Evolutionary conservation across 2,888 invertebrate genomes (phyloP), one percentile per base, ranked within the genome.

Genomic region (Cryptophagus acutangulus): DNA sequence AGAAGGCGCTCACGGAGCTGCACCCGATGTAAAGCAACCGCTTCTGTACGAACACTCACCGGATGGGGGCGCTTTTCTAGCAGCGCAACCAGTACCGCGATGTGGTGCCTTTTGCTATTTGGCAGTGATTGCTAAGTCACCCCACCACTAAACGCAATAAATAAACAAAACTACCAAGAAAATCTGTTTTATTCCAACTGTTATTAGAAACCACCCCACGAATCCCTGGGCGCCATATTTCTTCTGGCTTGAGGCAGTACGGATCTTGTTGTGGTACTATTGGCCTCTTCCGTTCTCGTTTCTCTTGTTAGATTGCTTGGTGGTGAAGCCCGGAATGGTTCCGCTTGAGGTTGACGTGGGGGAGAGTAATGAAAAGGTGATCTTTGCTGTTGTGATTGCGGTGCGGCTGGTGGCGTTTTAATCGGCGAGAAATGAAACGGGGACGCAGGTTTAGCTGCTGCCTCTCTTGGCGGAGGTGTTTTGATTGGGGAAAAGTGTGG

Each of bases 21-120:
- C 51, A 39, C 49, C 51, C 41, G 40, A 46, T 2, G 55, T 46
- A 24, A 36, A 47, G 20, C 33, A 33, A 13, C 36, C 34, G 28
- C 63, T 74, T 55, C 54, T 76, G 14, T 71, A 73, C 55, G 68
- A 72, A 52, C 66, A 71, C 40, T 75, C 75, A 1, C 76, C 76
- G 1, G 76, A 77, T 55, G 76, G 75, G 2, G 77, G 76, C 2
- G 74, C 73, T 5, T 77, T 77, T 59, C 59, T 77, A 31, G 72
- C 75, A 1, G 68, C 74, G 1, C 76, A 77, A 49, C 76, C 77
- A 2, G 71, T 76, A 2, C 77, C 76, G 1, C 66, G 74, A 47
- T 74, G 74, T 55, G 76, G 76, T 1, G 76, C 75, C 1, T 77
- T 77, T 59, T 76, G 76, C 56, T 77, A 77, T 54, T 61, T 77